Evolutionary conservation across 2,888 invertebrate genomes (phyloP), one percentile per base, ranked within the genome.

Genomic region (Hermaeophaga mercurialis): DNA sequence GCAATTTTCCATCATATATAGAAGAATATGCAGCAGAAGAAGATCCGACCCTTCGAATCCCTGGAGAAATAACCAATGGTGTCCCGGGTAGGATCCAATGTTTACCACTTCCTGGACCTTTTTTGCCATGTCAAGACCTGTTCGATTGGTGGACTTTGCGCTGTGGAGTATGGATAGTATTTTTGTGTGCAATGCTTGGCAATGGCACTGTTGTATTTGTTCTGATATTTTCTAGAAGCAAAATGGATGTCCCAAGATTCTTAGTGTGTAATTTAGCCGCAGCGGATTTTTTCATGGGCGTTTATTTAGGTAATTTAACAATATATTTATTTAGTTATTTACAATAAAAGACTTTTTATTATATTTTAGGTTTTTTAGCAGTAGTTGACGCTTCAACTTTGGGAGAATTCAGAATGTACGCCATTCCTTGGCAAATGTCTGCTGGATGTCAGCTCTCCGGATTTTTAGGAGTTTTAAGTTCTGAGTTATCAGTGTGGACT

Each of bases 101-200:
- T 74, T 79, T 91, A 66, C 95, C 94, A 7, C 82, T 89, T 72
- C 94, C 94, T 1, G 91, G 90, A 84, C 96, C 96, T 2, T 96
- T 96, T 80, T 81, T 96, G 72, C 96, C 96, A 3, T 97, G 96
- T 77, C 90, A 92, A 73, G 96, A 96, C 78, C 82, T 96, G 52
- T 96, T 97, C 78, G 96, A 96, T 75, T 96, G 96, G 96, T 96
- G 96, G 96, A 94, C 95, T 3, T 80, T 96, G 67, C 86, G 96
- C 34, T 96, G 96, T 75, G 96, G 96, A 14, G 95, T 97, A 46
- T 98, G 98, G 97, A 88, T 95, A 11, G 96, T 98, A 38, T 97
- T 97, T 79, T 84, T 97, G 54, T 82, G 96, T 68, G 96, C 97
- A 33, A 87, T 98, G 81, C 84, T 97, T 46, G 98, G 98, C 62